Percentiles rank a stretch among this genome's conserved stretches.
These are phyloP conservation scores for Homalodisca vitripennis DNA, from an alignment of 1,140 invertebrate genomes.

Conservation along the genomic window DNA sequence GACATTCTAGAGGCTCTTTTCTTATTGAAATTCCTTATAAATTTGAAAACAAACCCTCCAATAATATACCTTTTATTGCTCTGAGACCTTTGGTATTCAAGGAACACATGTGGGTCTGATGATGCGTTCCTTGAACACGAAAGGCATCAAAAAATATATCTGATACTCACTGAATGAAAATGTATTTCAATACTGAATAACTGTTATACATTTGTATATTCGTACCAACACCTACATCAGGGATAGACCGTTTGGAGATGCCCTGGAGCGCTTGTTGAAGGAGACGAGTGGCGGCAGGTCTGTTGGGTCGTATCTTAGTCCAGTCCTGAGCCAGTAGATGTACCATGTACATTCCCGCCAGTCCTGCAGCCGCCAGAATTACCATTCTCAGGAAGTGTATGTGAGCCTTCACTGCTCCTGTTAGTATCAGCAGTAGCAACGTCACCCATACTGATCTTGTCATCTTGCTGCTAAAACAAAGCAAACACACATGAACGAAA, in stretches of 20 bases:
- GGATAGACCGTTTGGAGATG: slow-evolving; percentile 37
- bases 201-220: not conserved
- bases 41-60: no score
- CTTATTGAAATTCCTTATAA: no score
- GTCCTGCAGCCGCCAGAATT: slow-evolving; percentile 47
- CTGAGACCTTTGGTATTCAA: no score
- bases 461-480: no score
- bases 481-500: no score
- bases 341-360: slow-evolving; percentile 51
- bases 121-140: no score
- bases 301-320: slow-evolving; percentile 47
- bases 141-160: no score
- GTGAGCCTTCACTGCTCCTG: slow-evolving; percentile 36
- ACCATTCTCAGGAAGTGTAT: slow-evolving; percentile 43
- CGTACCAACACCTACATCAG: slow-evolving; percentile 35
- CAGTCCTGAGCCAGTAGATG: slow-evolving; percentile 52
- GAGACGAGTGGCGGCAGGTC: slow-evolving; percentile 34
- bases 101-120: no score
- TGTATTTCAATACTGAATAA: not conserved
- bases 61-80: no score
- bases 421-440: slow-evolving; percentile 37
- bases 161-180: no score
- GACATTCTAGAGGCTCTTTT: no score
- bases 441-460: slow-evolving; percentile 29
- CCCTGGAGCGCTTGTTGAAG: slow-evolving; percentile 31